Conservation (phyloP, 2,888 invertebrate species). For the Drosophila barbarae region DNA sequence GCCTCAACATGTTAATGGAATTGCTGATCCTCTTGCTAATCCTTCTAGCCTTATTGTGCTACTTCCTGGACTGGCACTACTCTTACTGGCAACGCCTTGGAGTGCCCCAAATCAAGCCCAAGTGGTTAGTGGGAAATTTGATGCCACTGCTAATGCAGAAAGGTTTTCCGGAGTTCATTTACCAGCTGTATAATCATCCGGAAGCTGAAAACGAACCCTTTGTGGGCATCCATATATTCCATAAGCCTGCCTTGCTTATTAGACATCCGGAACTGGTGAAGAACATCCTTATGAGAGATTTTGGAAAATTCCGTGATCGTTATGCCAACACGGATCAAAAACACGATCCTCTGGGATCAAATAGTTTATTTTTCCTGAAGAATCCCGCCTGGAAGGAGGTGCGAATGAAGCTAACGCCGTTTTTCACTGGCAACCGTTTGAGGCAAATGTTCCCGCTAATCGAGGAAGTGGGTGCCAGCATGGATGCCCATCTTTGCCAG, state of each 20-base stretch:
- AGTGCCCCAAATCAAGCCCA: conserved; percentile 76
- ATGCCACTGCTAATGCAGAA: conserved; percentile 72
- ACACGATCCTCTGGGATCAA: conserved; percentile 79
- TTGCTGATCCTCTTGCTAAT: conserved; percentile 32
- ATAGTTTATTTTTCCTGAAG: conserved; percentile 80
- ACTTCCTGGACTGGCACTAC: conserved; percentile 55
- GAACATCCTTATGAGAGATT: conserved; percentile 80
- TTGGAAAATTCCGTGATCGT: conserved; percentile 79
- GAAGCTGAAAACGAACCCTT: conserved; percentile 67
- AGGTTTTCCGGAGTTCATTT: conserved; percentile 74
- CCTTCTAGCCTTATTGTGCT: conserved; percentile 35
- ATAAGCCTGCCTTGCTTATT: conserved; percentile 79
- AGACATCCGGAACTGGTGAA: conserved; percentile 80
- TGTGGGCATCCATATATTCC: conserved; percentile 79
- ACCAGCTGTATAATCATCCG: conserved; percentile 77
- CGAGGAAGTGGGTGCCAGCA: conserved; percentile 74
- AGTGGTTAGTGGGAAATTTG: conserved; percentile 79
- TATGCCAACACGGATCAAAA: conserved; percentile 75
- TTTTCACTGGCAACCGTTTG: conserved; percentile 79
- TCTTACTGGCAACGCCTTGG: conserved; percentile 75
- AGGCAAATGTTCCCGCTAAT: conserved; percentile 78
- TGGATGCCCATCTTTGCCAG: conserved; percentile 69
- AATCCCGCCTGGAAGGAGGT: conserved; percentile 80
- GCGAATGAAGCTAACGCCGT: conserved; percentile 80
- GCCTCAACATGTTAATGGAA: conserved; percentile 41